Evolutionary conservation across 2,797 vertebrate species (phyloP).

Genomic region (Diceros bicornis): DNA sequence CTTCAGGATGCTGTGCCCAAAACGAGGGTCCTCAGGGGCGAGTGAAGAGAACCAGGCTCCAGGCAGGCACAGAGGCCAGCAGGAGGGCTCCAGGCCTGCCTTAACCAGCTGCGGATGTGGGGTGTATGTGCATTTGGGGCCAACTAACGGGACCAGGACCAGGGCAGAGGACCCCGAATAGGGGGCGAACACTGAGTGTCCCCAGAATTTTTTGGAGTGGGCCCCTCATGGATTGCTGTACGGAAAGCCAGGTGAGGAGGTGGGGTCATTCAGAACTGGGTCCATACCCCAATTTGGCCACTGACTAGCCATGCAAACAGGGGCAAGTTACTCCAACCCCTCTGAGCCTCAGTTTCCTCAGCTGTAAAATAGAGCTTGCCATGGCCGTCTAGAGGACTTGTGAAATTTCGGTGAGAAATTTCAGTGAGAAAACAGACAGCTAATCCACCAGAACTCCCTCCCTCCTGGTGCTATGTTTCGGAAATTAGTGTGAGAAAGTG

Average conservation of each 20-base stretch:
- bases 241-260: neutral
- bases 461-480: neutral
- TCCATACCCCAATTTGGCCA: neutral
- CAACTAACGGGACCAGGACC: neutral
- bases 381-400: neutral
- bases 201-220: neutral
- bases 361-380: neutral
- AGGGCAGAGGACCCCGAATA: neutral
- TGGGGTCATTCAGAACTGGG: neutral
- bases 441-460: rapidly evolving
- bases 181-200: neutral
- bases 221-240: neutral
- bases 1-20: neutral
- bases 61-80: neutral
- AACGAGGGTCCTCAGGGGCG: neutral
- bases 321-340: neutral
- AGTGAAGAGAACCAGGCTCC: neutral
- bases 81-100: neutral
- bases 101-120: neutral
- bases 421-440: neutral
- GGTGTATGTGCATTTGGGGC: neutral
- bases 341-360: neutral
- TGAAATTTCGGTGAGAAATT: neutral
- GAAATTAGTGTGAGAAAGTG: neutral
- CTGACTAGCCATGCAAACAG: neutral